Percentiles rank a stretch among this genome's conserved stretches.
phyloP scores from a whole-genome alignment of 2,797 vertebrate species.

The Typhlichthys eigenmanni region DNA sequence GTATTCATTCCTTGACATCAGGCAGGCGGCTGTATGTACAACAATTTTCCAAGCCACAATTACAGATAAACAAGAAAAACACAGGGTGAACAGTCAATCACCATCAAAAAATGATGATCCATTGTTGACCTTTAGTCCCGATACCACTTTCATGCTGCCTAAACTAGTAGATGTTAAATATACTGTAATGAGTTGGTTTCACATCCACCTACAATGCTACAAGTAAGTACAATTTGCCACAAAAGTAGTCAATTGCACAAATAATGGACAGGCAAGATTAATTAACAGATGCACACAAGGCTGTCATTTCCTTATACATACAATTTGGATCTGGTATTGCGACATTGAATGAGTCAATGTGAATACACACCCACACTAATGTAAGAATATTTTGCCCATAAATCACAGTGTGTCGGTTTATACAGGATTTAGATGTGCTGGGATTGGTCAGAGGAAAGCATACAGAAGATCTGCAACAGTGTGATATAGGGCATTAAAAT shows the following conservation, averaged over 20 bases:
- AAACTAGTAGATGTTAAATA: neutral
- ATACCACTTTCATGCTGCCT: slow-evolving; percentile 36
- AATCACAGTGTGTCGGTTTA: neutral
- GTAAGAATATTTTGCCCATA: neutral
- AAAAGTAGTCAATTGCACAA: neutral
- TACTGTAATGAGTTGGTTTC: neutral
- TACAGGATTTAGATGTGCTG: neutral
- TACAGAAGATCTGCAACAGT: slow-evolving; percentile 13
- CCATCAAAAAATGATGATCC: slow-evolving; percentile 44
- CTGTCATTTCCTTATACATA: too few species aligned
- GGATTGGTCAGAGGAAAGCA: neutral
- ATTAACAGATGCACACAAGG: too few species aligned
- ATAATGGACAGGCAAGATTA: too few species aligned
- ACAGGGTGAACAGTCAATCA: slow-evolving; percentile 31
- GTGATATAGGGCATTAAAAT: slow-evolving; percentile 37
- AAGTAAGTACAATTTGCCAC: slow-evolving; percentile 7
- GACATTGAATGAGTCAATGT: too few species aligned
- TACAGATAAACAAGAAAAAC: slow-evolving; percentile 23
- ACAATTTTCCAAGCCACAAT: slow-evolving; percentile 25
- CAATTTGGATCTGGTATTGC: too few species aligned
- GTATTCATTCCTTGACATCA: slow-evolving; percentile 26
- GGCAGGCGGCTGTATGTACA: slow-evolving; percentile 41
- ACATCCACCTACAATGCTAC: slow-evolving; percentile 1
- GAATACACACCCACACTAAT: too few species aligned
- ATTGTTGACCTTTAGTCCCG: neutral